These are phyloP conservation scores for Anguilla japonica DNA, from an alignment of 2,113 vertebrate species.

Conservation along the genomic window DNA sequence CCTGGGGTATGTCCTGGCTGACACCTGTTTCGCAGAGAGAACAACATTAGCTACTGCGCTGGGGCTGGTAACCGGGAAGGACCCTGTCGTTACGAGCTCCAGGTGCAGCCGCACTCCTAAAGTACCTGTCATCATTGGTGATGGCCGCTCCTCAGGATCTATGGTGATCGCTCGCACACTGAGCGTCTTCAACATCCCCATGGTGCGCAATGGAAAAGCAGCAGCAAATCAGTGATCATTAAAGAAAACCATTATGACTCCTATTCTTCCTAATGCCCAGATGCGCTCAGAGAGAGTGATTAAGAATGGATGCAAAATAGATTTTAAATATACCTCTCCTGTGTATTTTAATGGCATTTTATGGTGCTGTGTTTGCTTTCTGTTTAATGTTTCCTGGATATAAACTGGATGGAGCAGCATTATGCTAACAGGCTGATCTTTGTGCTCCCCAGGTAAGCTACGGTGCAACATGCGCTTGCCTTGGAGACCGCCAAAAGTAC, in stretches of 20 bases:
- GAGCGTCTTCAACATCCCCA: slow-evolving; percentile 54
- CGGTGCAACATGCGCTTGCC: slow-evolving; percentile 52
- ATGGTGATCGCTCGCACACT: slow-evolving; percentile 54
- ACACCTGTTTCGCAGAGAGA: slow-evolving; percentile 56
- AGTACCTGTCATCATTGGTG: slow-evolving; percentile 54
- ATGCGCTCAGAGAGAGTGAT: neutral
- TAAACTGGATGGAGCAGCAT: neutral
- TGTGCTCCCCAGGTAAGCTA: slow-evolving; percentile 48
- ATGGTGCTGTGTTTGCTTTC: neutral
- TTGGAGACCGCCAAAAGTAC: slow-evolving; percentile 47
- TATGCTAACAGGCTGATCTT: neutral
- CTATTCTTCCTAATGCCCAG: neutral
- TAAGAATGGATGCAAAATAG: too few species aligned
- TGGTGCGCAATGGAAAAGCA: slow-evolving; percentile 41
- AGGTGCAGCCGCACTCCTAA: slow-evolving; percentile 30
- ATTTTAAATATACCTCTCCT: slow-evolving; percentile 24
- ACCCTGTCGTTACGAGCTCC: slow-evolving; percentile 26
- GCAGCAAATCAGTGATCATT: neutral
- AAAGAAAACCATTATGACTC: neutral
- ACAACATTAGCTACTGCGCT: slow-evolving; percentile 51
- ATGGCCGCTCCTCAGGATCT: slow-evolving; percentile 48
- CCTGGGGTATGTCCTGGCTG: slow-evolving; percentile 53
- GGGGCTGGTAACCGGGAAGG: slow-evolving; percentile 44
- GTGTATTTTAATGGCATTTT: neutral
- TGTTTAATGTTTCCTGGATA: neutral